Evolutionary conservation across 2,113 vertebrate species (phyloP).

Genomic region (Copsychus sechellarum): DNA sequence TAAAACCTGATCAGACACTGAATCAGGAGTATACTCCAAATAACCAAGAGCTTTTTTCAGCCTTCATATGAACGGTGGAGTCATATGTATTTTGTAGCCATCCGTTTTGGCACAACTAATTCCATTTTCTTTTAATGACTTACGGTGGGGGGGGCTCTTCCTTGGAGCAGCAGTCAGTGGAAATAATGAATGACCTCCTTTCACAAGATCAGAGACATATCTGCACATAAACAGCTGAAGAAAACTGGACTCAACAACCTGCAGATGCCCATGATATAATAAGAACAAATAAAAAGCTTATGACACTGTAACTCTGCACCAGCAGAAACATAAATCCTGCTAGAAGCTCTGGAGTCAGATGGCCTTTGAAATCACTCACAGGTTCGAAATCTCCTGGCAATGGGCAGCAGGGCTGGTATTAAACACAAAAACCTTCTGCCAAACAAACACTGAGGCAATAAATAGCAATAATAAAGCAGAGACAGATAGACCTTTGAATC

Average conservation of each 20-base stretch:
- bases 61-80: background rate
- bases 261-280: slow-evolving; percentile 47
- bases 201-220: slow-evolving; percentile 1
- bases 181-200: slow-evolving; percentile 10
- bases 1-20: background rate
- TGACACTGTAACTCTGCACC: slow-evolving; percentile 52
- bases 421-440: slow-evolving; percentile 30
- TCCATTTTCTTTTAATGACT: slow-evolving; percentile 29
- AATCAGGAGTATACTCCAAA: background rate
- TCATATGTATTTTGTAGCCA: background rate
- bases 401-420: slow-evolving; percentile 32
- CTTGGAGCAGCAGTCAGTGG: background rate
- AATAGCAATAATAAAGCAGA: background rate
- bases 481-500: background rate
- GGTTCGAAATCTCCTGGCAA: slow-evolving; percentile 54
- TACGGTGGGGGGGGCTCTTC: background rate
- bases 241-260: slow-evolving; percentile 35
- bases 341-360: slow-evolving; percentile 41
- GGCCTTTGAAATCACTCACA: slow-evolving; percentile 51
- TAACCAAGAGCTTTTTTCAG: background rate
- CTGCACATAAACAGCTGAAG: slow-evolving; percentile 48
- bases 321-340: slow-evolving; percentile 49
- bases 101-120: background rate
- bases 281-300: slow-evolving; percentile 66
- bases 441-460: slow-evolving; percentile 35